Base-by-base conservation (phyloP, 2,113 vertebrate species). In the Oncorhynchus kisutch region DNA sequence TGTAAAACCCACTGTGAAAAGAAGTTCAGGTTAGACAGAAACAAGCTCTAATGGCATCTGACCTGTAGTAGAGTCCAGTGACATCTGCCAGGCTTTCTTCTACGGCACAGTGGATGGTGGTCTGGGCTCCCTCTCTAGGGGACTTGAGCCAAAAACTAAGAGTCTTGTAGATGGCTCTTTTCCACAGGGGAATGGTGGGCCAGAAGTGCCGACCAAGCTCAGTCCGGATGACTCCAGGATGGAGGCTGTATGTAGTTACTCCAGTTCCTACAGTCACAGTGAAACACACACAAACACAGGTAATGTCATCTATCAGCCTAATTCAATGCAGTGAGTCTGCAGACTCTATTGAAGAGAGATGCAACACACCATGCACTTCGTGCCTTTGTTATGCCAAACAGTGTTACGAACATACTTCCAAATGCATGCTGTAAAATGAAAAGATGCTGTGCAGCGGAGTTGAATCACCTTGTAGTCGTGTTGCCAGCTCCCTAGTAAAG, bases 51-150 rank as follows among this genome's bases (percentile, higher is more conserved):
- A 18, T 39, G 31, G 67, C 3, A 16, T 68, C 87, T 87, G 54
- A 80, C 92, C 92, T 93, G 90, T 93, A 94, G 78, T 93, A 94
- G 24, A 92, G 84, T 45, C 93, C 92, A 5, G 85, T 93, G 60
- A 4, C 27, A 0, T 88, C 72, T 13, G 81, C 76, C 68, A 88
- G 77, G 51, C 84, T 90, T 83, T 91, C 90, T 0, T 93, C 92
- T 76, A 93, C 90, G 0, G 91, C 90, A 3, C 92, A 93, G 85
- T 89, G 88, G 85, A 93, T 91, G 78, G 86, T 90, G 78, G 92
- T 93, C 82, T 92, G 91, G 3, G 91, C 89, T 79, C 92, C 91
- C 77, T 92, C 86, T 78, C 74, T 69, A 3, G 89, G 85, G 29
- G 7, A 86, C 87, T 94, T 94, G n/a, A 90, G n/a, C 25, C 92